Base-by-base conservation (phyloP, 2,888 invertebrate genomes). In the Corythucha ciliata region DNA sequence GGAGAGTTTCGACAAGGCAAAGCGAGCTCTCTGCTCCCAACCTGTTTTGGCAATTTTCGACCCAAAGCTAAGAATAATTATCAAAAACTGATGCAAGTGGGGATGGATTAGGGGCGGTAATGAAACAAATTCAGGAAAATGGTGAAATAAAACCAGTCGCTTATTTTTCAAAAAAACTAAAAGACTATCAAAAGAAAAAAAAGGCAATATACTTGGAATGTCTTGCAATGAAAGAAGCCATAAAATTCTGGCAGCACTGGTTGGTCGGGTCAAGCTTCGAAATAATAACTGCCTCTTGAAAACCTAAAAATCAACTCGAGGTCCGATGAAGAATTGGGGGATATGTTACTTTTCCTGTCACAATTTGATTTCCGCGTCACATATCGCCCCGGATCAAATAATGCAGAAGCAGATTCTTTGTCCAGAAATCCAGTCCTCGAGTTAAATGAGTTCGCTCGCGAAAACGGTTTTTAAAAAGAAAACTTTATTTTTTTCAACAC, bases 311-410 rank as follows among this genome's bases (percentile, higher is more conserved):
- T 42, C 3, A 42, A 42, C 14, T 44, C 25, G 21, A 22, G 7
- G 29, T 44, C 44, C 4, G 44, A 44, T 20, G 44, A 44, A 29
- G 44, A 44, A 14, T 18, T 32, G 33, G 45, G 45, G 20, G 45
- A 45, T 45, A 42, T 42, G 42, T 14, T 42, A 29, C 42, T 42
- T 14, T 4, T 42, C 26, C 27, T 42, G 7, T 42, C 45, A 12
- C 45, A 45, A 45, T 45, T 33, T 21, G 6, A 45, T 33, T 45
- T 45, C 22, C 8, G 20, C 4, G 45, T 45, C 21, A 45, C 33
- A 20, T 45, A 45, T 21, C 32, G 33, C n/a, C 21, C 32, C 20
- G 45, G 32, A 21, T 22, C 12, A 12, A 18, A 3, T 10, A 45
- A 45, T 20, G 22, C 18, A 5, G 45, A 45, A 45, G 33, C 33